Evolutionary conservation across 1,140 invertebrate species (phyloP), one percentile per base, ranked within the genome.

Genomic region (Zeugodacus cucurbitae): DNA sequence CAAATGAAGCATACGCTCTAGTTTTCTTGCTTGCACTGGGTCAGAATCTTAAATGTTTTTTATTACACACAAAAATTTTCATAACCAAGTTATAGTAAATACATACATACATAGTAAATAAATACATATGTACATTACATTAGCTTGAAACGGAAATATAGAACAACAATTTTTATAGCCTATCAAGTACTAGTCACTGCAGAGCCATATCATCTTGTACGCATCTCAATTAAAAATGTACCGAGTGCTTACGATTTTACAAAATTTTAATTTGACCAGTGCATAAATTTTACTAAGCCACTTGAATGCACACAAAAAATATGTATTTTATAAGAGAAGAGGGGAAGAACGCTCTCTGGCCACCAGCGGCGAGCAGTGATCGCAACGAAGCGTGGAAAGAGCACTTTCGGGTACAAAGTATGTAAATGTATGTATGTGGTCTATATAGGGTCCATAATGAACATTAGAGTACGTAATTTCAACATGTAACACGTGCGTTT

Each of bases 31-130:
- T 67, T 67, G 62, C 62, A 14, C 74, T 82, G n/a, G 74, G 74
- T 82, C 74, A 82, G 10, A 74, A 48, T 82, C 26, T 82, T 82
- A 74, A 41, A 74, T 74, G 70, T 37, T 74, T 74, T 74, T 82
- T 82, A 48, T 82, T 82, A 82, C 74, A 29, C 74, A 29, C n/a
- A 26, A 11, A 54, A 54, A 48, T 82, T 26, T 82, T 29, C 41
- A 82, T 82, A 82, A 48, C n/a, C n/a, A 44, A 20, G 22, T n/a
- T 10, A 20, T 70, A 2, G 64, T 44, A 44, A 78, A 20, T 41
- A 37, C 32, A 8, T 78, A n/a, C 4, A 22, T 8, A n/a, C 37
- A 37, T 29, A 37, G 7, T n/a, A 67, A 48, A 4, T 41, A 29
- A n/a, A 4, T 48, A 17, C 14, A 14, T 82, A n/a, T 48, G 7